phyloP scores from a whole-genome alignment of 2,888 invertebrate species.

The Ophioninae sp. region DNA sequence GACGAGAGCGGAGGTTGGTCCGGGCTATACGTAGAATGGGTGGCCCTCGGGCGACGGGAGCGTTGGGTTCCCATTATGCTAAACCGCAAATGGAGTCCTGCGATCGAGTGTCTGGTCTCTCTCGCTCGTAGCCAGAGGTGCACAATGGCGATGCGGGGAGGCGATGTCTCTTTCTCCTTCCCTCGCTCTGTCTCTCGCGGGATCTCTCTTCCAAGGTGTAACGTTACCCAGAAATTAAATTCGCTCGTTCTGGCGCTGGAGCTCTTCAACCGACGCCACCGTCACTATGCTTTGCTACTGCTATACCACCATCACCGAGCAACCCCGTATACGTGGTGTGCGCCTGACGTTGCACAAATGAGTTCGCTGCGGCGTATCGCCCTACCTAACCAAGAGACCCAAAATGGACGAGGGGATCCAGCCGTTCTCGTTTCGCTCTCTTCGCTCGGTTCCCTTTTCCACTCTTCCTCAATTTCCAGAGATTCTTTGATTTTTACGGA shows the following conservation, averaged over 20 bases:
- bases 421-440: slow-evolving; percentile 55
- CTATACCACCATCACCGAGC: slow-evolving; percentile 42
- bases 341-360: slow-evolving; percentile 71
- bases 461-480: slow-evolving; percentile 41
- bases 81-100: slow-evolving; percentile 81
- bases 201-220: slow-evolving; percentile 77
- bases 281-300: slow-evolving; percentile 46
- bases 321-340: slow-evolving; percentile 42
- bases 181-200: slow-evolving; percentile 67
- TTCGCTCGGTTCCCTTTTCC: slow-evolving; percentile 50
- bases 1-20: slow-evolving; percentile 48
- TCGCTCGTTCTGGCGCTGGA: slow-evolving; percentile 69
- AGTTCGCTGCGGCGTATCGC: slow-evolving; percentile 70
- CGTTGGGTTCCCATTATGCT: slow-evolving; percentile 81
- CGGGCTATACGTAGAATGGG: slow-evolving; percentile 53
- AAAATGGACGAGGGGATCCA: slow-evolving; percentile 63
- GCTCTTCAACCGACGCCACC: slow-evolving; percentile 56
- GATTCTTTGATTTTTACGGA: slow-evolving; percentile 52
- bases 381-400: slow-evolving; percentile 53
- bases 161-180: slow-evolving; percentile 40
- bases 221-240: slow-evolving; percentile 80
- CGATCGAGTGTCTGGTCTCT: slow-evolving; percentile 80
- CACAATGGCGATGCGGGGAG: slow-evolving; percentile 72
- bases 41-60: slow-evolving; percentile 72
- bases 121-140: slow-evolving; percentile 68